Evolutionary conservation across 1,140 invertebrate species (phyloP).

Genomic region (Macrobrachium rosenbergii): DNA sequence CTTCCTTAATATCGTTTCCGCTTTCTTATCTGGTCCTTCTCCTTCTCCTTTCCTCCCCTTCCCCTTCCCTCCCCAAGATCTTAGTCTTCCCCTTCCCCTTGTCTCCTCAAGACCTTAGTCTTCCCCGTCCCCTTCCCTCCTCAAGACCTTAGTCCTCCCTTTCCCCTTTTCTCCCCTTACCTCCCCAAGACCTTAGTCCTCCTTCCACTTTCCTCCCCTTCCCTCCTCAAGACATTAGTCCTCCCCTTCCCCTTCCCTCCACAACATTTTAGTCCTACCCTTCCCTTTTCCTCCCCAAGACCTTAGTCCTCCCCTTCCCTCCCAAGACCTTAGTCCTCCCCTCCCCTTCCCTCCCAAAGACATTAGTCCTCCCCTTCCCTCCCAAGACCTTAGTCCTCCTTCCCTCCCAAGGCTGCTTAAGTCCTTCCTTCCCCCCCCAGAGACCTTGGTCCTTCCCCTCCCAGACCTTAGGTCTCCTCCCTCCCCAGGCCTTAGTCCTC

Average conservation of each 20-base stretch:
- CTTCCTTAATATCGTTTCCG: too few species aligned
- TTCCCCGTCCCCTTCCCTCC: neutral
- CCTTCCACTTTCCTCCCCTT: neutral
- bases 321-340: neutral
- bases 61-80: neutral
- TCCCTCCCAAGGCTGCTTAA: neutral
- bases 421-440: neutral
- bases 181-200: neutral
- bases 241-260: neutral
- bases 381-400: neutral
- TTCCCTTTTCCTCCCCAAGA: neutral
- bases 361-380: neutral
- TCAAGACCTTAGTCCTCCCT: too few species aligned
- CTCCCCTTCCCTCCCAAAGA: neutral
- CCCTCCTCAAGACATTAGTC: neutral
- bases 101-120: neutral
- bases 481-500: neutral
- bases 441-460: neutral
- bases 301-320: neutral
- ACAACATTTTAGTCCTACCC: neutral
- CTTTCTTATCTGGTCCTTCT: too few species aligned
- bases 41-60: too few species aligned
- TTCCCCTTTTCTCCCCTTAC: neutral
- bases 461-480: neutral
- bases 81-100: neutral